phyloP scores from a whole-genome alignment of 2,113 vertebrate species.

The Poecile atricapillus region DNA sequence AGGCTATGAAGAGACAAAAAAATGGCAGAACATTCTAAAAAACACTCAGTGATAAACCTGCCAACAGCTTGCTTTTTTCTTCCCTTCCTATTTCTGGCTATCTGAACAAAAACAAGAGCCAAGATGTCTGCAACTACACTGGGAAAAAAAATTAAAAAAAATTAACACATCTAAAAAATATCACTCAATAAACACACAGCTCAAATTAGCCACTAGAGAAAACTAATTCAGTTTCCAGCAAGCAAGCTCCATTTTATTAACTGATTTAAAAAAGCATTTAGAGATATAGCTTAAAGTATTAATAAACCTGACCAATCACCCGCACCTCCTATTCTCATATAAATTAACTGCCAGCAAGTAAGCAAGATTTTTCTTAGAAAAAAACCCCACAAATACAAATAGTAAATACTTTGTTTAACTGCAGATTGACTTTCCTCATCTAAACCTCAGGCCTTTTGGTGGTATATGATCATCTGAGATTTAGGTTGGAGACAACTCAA shows the following conservation, averaged over 20 bases:
- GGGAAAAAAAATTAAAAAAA: background rate
- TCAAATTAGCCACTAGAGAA: conserved; percentile 9
- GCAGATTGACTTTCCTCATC: background rate
- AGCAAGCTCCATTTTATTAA: background rate
- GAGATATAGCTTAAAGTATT: background rate
- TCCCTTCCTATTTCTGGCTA: conserved; percentile 29
- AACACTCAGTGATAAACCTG: conserved; percentile 10
- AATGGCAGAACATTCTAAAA: conserved; percentile 1
- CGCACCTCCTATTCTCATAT: background rate
- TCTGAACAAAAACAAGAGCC: conserved; percentile 16
- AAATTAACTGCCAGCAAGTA: background rate
- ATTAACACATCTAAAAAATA: conserved; percentile 17
- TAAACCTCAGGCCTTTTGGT: background rate
- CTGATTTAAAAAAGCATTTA: background rate
- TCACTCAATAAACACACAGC: background rate
- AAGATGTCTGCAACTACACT: conserved; percentile 16
- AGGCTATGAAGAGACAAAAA: background rate
- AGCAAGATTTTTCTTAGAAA: background rate
- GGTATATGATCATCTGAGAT: background rate
- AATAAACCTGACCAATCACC: background rate
- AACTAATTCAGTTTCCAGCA: background rate
- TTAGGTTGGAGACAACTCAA: background rate
- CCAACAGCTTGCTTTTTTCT: conserved; percentile 33
- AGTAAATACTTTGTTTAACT: background rate
- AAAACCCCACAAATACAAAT: fast-evolving